A percentile compares a stretch with the other conserved stretches of the same genome.
These are phyloP conservation scores for Syngnathus typhle DNA, from an alignment of 2,113 vertebrate species.

Conservation along the genomic window DNA sequence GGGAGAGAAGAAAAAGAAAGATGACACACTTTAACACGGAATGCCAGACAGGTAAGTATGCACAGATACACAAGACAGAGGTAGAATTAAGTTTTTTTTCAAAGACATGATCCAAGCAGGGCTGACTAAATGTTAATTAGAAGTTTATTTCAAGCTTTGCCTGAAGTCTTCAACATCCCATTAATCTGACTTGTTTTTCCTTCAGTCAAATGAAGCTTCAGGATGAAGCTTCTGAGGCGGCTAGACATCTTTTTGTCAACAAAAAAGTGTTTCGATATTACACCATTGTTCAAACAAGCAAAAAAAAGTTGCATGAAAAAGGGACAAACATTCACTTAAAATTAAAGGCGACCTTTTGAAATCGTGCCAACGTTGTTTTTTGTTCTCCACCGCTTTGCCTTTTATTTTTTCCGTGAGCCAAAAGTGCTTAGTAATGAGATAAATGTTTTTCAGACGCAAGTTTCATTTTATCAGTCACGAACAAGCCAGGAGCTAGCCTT, in stretches of 20 bases:
- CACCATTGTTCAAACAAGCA: slow-evolving; percentile 40
- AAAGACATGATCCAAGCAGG: slow-evolving; percentile 49
- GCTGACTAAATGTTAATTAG: slow-evolving; percentile 54
- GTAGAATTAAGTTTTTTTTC: background rate
- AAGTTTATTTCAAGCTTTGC: slow-evolving; percentile 59
- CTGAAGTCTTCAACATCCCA: slow-evolving; percentile 54
- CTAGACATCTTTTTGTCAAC: background rate
- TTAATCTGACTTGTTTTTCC: slow-evolving; percentile 64
- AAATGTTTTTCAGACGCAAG: slow-evolving; percentile 72
- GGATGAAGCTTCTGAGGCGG: slow-evolving; percentile 7
- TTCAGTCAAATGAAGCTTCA: slow-evolving; percentile 19
- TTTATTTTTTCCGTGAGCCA: slow-evolving; percentile 50
- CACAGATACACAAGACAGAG: background rate
- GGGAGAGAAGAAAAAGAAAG: slow-evolving; percentile 35
- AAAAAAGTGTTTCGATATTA: slow-evolving; percentile 24
- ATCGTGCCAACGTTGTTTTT: slow-evolving; percentile 27
- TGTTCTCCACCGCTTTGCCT: slow-evolving; percentile 17
- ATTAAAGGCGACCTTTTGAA: slow-evolving; percentile 58
- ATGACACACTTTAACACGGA: background rate
- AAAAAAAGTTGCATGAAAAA: slow-evolving; percentile 5
- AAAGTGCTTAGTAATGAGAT: slow-evolving; percentile 76
- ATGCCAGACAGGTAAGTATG: background rate
- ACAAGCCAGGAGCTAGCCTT: slow-evolving; percentile 73
- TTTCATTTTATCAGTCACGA: slow-evolving; percentile 73
- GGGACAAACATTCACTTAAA: slow-evolving; percentile 56